Conservation (phyloP, 1,140 invertebrate species). For the Euura saliciscinereae region DNA sequence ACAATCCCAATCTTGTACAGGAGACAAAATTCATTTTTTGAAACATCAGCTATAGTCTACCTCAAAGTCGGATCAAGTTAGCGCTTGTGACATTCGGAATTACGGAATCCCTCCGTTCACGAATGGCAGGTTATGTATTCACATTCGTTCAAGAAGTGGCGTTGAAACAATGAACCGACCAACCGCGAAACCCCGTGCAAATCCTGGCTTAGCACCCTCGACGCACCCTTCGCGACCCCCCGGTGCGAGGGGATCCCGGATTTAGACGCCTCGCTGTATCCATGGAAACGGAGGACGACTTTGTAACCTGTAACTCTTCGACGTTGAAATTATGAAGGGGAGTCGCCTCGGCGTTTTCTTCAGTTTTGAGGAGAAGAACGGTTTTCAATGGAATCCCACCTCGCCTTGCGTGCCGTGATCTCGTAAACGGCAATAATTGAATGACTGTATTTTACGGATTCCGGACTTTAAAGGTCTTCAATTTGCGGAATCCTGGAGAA, state of each 20-base stretch:
- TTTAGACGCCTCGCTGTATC: not conserved
- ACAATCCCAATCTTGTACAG: too few relatives aligned
- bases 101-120: not conserved
- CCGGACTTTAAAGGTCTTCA: conserved; percentile 7
- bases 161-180: conserved; percentile 7
- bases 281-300: not conserved
- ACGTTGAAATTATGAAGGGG: not conserved
- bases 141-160: conserved; percentile 3
- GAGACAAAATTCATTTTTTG: too few relatives aligned
- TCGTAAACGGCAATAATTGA: too few relatives aligned
- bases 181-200: conserved; percentile 2
- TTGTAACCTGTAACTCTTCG: not conserved
- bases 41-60: too few relatives aligned
- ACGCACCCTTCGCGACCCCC: conserved; percentile 5
- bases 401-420: too few relatives aligned
- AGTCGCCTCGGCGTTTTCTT: not conserved
- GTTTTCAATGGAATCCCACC: too few relatives aligned
- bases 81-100: too few relatives aligned
- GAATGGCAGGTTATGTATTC: not conserved
- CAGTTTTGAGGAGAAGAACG: too few relatives aligned
- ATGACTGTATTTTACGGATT: too few relatives aligned
- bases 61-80: too few relatives aligned
- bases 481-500: conserved; percentile 14
- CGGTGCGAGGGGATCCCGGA: not conserved
- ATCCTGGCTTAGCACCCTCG: not conserved